Base-by-base conservation (phyloP, 2,113 vertebrate species). In the Salminus brasiliensis region DNA sequence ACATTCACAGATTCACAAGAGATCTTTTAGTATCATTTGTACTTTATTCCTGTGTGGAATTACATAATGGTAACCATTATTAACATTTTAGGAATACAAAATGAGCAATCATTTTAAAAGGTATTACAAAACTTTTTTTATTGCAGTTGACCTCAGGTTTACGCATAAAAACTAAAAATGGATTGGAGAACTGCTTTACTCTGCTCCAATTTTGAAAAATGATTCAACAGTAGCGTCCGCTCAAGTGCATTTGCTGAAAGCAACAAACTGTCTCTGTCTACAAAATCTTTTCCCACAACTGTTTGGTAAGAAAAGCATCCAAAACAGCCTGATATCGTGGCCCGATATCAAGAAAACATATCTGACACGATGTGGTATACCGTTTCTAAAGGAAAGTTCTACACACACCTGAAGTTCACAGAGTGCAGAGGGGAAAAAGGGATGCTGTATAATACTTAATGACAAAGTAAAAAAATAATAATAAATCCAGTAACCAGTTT, bases 81-180 rank as follows among this genome's bases (percentile, higher is more conserved):
- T 11, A 23, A 69, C 81, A 39, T 68, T 76, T 68, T 55, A 36
- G 29, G 5, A 75, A 73, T 76, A 76, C 59, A 81, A 76, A 85
- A 60, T 41, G 34, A 70, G 36, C 55, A 76, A 67, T 25, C 10
- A 13, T 79, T 85, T 85, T 83, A 89, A 90, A 92, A 92, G 87
- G 88, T 72, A 76, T 83, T 93, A 91, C 81, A 92, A 92, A 92
- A 75, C 65, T 83, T 90, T n/a, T n/a, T n/a, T 92, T 93, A 92
- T 92, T 93, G 88, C 84, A 87, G 83, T 85, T 85, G 81, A 75
- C 83, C 78, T 65, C 79, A 82, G 53, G 57, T 79, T 75, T 83
- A 63, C 63, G 81, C 87, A 86, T 76, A 85, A 52, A 84, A 83
- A 77, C 49, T 45, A 71, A 75, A 74, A 77, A 83, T 23, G 74